Evolutionary conservation across 1,140 invertebrate genomes (phyloP), one percentile per base, ranked within the genome.

Genomic region (Dendrolimus punctatus): DNA sequence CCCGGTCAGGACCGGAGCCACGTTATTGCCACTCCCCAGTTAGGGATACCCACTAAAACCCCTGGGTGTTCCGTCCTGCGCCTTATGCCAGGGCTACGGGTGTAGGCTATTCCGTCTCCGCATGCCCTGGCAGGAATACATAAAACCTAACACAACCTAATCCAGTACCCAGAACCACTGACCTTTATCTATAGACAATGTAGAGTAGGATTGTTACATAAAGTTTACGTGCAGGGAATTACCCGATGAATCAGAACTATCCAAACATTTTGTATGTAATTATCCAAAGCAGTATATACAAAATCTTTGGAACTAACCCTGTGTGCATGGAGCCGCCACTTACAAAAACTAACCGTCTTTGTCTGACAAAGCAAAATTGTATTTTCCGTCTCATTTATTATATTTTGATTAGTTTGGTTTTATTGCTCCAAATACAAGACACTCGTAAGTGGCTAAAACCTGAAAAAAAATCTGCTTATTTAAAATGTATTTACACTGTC

Each of bases 331-430:
- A 42, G 41, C 41, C 41, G 41, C 41, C 41, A 42, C 41, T 42
- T 2, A 3, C 41, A 42, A 42, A 42, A 42, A 42, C 41, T 42
- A 42, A 42, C 41, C 41, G 41, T 42, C 41, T 42, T n/a, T 42
- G 41, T 42, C 41, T 42, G 41, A 42, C 41, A 42, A 42, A 42
- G 41, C 41, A 42, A 42, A 1, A 42, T 42, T 42, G 41, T 42
- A 42, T 42, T 42, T 42, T 42, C 41, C 41, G 41, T 42, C 41
- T 42, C 41, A 42, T 42, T 42, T 3, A 42, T 42, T 42, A 42
- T 3, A 42, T 42, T 42, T 42, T 42, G 46, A 48, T 10, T 48
- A 23, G 46, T 48, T 48, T 48, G 8, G 46, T 48, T 48, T 48
- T 37, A 48, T 37, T 37, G 38, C 46, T 48, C 38, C 9, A 48